A percentile compares a stretch with the other conserved stretches of the same genome.
These are phyloP conservation scores for Buphagus erythrorhynchus DNA, from an alignment of 2,797 vertebrate genomes.

Conservation along the genomic window DNA sequence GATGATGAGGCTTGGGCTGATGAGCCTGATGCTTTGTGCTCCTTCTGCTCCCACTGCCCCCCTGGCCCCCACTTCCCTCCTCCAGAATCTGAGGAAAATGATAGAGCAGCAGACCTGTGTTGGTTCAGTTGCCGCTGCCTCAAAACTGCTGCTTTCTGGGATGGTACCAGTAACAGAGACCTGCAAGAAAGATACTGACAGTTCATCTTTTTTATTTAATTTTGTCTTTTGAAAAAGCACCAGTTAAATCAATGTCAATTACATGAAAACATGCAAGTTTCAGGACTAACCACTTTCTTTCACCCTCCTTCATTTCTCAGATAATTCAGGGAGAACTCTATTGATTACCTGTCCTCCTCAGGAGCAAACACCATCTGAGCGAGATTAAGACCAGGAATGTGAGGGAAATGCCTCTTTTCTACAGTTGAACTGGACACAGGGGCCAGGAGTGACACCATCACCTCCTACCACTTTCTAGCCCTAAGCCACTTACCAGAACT, in stretches of 20 bases:
- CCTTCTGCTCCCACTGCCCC: not conserved
- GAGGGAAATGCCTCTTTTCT: not conserved
- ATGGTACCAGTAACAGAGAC: not conserved
- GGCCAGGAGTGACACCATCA: accelerated
- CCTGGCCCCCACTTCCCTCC: accelerated
- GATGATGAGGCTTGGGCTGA: not conserved
- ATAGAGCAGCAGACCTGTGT: not conserved
- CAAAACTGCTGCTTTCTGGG: not conserved
- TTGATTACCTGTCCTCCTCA: not conserved
- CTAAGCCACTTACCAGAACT: not conserved
- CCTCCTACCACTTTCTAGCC: not conserved
- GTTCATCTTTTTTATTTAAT: not conserved
- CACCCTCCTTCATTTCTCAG: not conserved
- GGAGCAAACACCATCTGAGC: not conserved
- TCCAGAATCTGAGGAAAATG: not conserved
- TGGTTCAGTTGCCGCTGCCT: not conserved
- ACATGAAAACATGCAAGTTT: not conserved
- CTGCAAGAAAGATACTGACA: not conserved
- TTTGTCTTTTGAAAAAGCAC: not conserved
- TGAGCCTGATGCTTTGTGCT: not conserved
- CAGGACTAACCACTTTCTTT: not conserved
- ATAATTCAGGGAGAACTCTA: not conserved
- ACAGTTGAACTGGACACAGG: accelerated
- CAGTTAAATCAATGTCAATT: slow-evolving; percentile 1
- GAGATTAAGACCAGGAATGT: not conserved